Percentiles rank a stretch among this genome's conserved stretches.
Conservation (phyloP, 2,113 vertebrate genomes). For the Ursus arctos region DNA sequence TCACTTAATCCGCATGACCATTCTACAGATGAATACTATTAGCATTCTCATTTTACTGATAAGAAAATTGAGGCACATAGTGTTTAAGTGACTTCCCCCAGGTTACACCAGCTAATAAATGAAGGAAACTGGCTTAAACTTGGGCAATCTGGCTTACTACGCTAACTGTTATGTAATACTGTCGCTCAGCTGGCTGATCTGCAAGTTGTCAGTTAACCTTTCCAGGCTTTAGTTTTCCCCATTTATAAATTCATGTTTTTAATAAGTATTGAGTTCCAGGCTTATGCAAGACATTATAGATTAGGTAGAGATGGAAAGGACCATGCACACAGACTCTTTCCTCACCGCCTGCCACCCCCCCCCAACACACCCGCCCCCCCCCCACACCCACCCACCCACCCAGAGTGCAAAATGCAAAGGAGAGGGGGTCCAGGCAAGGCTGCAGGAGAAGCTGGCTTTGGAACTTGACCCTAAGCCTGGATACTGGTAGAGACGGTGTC, state of each 20-base stretch:
- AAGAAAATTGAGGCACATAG: constrained; percentile 31
- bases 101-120: constrained; percentile 30
- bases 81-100: not conserved
- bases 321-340: too few species aligned
- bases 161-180: not conserved
- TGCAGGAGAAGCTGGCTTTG: not conserved
- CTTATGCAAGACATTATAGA: not conserved
- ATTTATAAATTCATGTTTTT: constrained; percentile 25
- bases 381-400: not conserved
- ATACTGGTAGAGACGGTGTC: not conserved
- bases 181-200: not conserved
- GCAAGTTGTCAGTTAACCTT: not conserved
- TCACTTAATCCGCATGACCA: constrained; percentile 26
- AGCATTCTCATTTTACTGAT: constrained; percentile 42
- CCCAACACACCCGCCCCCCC: not conserved
- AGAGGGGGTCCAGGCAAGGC: not conserved
- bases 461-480: not conserved
- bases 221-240: not conserved
- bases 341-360: too few species aligned
- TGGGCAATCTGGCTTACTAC: not conserved
- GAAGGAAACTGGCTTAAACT: not conserved
- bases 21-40: not conserved
- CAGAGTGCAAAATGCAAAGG: not conserved
- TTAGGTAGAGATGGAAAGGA: not conserved
- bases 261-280: not conserved